Percentiles rank a stretch among this genome's conserved stretches.
Conservation (phyloP, 2,113 vertebrate species). For the Xenopus borealis region DNA sequence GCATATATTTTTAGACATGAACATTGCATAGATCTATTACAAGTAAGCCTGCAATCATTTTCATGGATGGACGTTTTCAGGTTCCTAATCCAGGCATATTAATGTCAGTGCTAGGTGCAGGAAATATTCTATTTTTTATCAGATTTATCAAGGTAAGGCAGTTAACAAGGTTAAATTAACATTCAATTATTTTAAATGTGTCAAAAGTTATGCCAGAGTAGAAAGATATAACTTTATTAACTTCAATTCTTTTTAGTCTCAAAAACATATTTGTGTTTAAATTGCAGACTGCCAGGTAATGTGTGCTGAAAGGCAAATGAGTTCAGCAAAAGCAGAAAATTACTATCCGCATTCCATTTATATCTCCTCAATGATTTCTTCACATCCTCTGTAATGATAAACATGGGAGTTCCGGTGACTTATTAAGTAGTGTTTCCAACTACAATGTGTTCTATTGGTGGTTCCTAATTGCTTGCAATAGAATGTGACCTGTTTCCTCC, state of each 20-base stretch:
- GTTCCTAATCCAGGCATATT: no score
- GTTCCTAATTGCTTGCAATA: neutral
- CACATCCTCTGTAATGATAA: neutral
- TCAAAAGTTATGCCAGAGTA: no score
- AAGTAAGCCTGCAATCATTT: no score
- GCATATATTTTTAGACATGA: no score
- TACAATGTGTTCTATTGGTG: neutral
- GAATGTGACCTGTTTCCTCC: neutral
- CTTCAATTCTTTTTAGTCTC: neutral
- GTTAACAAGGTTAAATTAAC: no score
- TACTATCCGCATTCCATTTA: neutral
- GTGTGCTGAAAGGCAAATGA: conserved; percentile 5
- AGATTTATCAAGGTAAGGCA: no score
- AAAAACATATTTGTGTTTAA: neutral
- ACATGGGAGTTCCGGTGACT: neutral
- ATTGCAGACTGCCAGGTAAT: neutral
- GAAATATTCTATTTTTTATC: no score
- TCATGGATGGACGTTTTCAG: no score
- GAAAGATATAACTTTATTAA: neutral
- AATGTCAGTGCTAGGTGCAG: no score
- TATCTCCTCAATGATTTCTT: neutral
- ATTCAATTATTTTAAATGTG: no score
- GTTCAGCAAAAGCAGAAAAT: neutral
- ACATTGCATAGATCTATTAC: no score
- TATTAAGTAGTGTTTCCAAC: neutral